Evolutionary conservation across 1,140 invertebrate species (phyloP).

Genomic region (Sitophilus oryzae): DNA sequence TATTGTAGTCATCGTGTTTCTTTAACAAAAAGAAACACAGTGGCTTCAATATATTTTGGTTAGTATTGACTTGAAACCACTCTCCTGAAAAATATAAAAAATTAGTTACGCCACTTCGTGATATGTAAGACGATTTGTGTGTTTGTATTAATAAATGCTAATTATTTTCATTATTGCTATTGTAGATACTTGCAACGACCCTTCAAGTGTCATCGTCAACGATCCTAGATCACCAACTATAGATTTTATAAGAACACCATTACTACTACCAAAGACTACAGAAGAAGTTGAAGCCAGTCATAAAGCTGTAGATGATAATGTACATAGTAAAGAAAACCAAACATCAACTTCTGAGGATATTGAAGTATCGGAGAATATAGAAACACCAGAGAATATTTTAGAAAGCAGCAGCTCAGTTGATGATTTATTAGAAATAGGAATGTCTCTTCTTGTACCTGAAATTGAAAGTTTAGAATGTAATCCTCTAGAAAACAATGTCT

Average conservation of each 20-base stretch:
- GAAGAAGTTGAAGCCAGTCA: no score
- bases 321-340: no score
- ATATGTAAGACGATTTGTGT: no score
- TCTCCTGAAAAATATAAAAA: no score
- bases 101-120: no score
- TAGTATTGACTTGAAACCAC: no score
- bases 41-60: no score
- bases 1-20: no score
- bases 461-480: background rate
- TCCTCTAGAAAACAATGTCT: background rate
- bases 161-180: background rate
- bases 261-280: slow-evolving; percentile 8
- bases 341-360: background rate
- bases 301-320: no score
- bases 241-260: slow-evolving; percentile 23
- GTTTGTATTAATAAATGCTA: background rate
- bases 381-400: background rate
- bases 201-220: background rate
- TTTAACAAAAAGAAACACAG: no score
- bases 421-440: background rate
- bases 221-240: slow-evolving; percentile 26
- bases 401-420: no score
- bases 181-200: background rate
- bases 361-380: background rate
- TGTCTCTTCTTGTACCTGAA: no score